A percentile compares a stretch with the other conserved stretches of the same genome.
These are phyloP conservation scores for Epinephelus coioides DNA, from an alignment of 2,797 vertebrate genomes.

Conservation along the genomic window DNA sequence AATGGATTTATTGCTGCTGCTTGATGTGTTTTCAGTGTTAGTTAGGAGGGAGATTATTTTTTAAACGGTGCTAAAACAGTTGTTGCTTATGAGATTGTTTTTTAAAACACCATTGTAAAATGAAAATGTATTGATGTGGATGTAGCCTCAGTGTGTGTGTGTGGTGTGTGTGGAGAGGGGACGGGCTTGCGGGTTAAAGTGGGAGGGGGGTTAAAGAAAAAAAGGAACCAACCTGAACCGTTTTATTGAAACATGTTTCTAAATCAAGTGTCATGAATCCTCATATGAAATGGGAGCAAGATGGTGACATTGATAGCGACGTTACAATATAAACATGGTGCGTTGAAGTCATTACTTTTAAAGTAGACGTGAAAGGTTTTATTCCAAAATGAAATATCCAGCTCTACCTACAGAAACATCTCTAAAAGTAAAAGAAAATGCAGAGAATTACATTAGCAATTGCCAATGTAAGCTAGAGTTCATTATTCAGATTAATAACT, in stretches of 20 bases:
- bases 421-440: background rate
- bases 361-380: slow-evolving; percentile 64
- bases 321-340: slow-evolving; percentile 67
- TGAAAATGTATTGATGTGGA: background rate
- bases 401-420: background rate
- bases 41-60: too few relatives aligned
- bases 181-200: slow-evolving; percentile 42
- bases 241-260: slow-evolving; percentile 66
- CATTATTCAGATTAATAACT: slow-evolving; percentile 12
- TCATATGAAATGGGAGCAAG: slow-evolving; percentile 64
- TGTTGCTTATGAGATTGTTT: too few relatives aligned
- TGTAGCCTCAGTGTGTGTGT: slow-evolving; percentile 11
- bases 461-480: slow-evolving; percentile 13
- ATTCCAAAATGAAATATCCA: slow-evolving; percentile 64
- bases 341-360: slow-evolving; percentile 68
- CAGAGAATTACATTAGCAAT: background rate
- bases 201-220: slow-evolving; percentile 28
- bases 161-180: slow-evolving; percentile 39
- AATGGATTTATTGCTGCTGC: too few relatives aligned
- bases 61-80: too few relatives aligned
- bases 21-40: too few relatives aligned
- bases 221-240: slow-evolving; percentile 71
- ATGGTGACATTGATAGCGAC: slow-evolving; percentile 54
- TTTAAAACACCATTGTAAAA: too few relatives aligned
- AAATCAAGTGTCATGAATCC: slow-evolving; percentile 62